Evolutionary conservation across 2,113 vertebrate genomes (phyloP).

Genomic region (Bettongia penicillata): DNA sequence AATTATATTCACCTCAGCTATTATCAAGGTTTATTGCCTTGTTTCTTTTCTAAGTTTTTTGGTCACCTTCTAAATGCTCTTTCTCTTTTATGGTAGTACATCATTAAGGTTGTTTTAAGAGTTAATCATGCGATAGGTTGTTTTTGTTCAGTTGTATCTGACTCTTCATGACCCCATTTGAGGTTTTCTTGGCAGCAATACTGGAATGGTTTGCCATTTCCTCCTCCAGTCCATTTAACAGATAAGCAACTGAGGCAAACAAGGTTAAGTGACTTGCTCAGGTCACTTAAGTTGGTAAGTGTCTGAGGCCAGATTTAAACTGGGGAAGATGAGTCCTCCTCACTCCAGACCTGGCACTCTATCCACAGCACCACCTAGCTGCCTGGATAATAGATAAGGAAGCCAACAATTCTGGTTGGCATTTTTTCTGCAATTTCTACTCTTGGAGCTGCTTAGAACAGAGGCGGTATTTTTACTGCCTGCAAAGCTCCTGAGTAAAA

Average conservation of each 20-base stretch:
- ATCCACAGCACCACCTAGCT: no score
- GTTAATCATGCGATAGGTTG: neutral
- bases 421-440: no score
- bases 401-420: no score
- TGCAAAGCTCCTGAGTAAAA: no score
- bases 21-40: neutral
- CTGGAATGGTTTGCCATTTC: neutral
- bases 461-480: no score
- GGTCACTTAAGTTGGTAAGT: neutral
- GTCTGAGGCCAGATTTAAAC: neutral
- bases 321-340: no score
- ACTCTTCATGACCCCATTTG: neutral
- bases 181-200: neutral
- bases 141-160: neutral
- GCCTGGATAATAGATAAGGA: no score
- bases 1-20: neutral
- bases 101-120: neutral
- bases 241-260: neutral
- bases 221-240: neutral
- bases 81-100: neutral
- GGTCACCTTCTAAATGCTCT: neutral
- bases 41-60: neutral
- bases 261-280: neutral
- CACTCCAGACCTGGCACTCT: no score
- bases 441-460: no score